Evolutionary conservation across 2,888 invertebrate species (phyloP).

Genomic region (Prenolepis imparis): DNA sequence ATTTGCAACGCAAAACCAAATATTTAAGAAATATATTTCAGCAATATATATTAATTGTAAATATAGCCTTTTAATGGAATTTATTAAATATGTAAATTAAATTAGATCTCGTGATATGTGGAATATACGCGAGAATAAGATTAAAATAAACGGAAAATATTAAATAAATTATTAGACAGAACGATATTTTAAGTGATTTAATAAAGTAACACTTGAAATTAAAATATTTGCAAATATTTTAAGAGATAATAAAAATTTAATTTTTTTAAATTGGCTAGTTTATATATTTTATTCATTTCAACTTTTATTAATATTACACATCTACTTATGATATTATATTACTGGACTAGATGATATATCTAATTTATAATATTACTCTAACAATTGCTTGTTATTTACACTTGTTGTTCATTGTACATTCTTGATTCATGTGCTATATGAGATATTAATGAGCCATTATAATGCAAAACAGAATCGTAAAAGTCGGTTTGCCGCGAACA

Average conservation of each 20-base stretch:
- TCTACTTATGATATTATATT: neutral
- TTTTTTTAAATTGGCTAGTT: neutral
- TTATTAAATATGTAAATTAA: slow-evolving; percentile 23
- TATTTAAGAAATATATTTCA: slow-evolving; percentile 46
- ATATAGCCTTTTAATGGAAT: slow-evolving; percentile 2
- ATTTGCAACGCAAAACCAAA: slow-evolving; percentile 37
- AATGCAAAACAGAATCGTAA: slow-evolving; percentile 1
- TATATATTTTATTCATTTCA: neutral
- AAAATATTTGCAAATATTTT: slow-evolving; percentile 4
- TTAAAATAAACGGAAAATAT: neutral
- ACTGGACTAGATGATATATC: neutral
- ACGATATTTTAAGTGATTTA: neutral
- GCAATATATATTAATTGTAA: slow-evolving; percentile 2
- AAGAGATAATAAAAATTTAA: neutral
- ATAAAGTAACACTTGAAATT: neutral
- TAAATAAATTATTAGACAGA: neutral
- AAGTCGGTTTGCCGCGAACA: neutral
- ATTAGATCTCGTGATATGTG: neutral
- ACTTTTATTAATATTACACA: neutral
- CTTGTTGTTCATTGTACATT: neutral
- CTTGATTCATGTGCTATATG: neutral
- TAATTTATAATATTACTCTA: neutral
- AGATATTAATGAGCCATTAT: slow-evolving; percentile 16
- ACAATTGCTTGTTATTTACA: neutral
- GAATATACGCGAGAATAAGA: neutral